Evolutionary conservation across 2,888 invertebrate genomes (phyloP), one percentile per base, ranked within the genome.

Genomic region (Gibbula magus): DNA sequence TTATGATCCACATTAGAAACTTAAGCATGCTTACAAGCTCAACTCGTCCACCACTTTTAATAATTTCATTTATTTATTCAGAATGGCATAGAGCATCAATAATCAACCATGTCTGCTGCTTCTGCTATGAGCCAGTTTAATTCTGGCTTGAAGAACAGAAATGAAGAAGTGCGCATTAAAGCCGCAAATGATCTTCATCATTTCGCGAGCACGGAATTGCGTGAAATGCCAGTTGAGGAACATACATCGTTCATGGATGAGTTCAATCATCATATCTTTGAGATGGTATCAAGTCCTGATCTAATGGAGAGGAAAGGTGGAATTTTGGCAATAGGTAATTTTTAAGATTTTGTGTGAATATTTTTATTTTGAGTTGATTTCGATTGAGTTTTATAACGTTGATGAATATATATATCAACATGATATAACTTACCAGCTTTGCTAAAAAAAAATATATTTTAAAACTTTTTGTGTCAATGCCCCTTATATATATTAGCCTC

Each of bases 291-390:
- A 18, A 97, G 97, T 87, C 95, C 96, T 70, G 98, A 99, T 92
- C 95, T 96, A 52, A 96, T 97, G 93, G 98, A 98, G 92, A 97
- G 97, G 91, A 98, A 98, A 93, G 98, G 98, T 81, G 98, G 98
- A 78, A 98, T 98, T 84, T 93, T 98, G 79, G 98, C 98, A 8
- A 99, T 99, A 78, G 91, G 92, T 91, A 85, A 81, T 80, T 79
- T 39, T n/a, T 13, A 13, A n/a, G n/a, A 45, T 35, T 77, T 66
- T 32, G 18, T 20, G 18, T 32, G 1, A 29, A 20, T 3, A 20
- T 18, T 20, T 32, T 54, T 18, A 66, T 79, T 22, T 75, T 67
- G 56, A 3, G 51, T 25, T 73, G 73, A 13, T 35, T 18, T 20
- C 10, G 16, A 10, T 10, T 16, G 66, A 13, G 20, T 20, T 66